phyloP scores from a whole-genome alignment of 1,140 invertebrate genomes.

The Plutomurus gul region DNA sequence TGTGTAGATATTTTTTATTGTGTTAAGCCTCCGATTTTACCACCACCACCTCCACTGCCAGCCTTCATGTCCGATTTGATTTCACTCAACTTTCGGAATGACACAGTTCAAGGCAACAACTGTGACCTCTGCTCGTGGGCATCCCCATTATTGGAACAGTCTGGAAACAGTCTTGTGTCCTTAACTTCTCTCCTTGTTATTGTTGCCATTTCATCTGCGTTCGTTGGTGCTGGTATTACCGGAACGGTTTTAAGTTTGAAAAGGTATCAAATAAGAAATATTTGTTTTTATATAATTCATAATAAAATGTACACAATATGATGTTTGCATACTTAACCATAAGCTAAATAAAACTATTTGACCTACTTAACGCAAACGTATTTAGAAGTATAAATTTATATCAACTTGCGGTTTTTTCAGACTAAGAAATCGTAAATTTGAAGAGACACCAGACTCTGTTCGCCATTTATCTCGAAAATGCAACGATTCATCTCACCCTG shows the following conservation, averaged over 20 bases:
- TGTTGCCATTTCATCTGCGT: constrained; percentile 43
- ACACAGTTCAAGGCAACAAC: background rate
- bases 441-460: constrained; percentile 21
- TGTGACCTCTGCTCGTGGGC: constrained; percentile 47
- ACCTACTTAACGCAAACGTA: background rate
- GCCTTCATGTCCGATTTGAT: constrained; percentile 29
- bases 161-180: background rate
- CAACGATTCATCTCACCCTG: background rate
- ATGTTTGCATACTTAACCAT: background rate
- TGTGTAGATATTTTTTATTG: constrained; percentile 20
- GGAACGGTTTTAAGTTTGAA: constrained; percentile 30
- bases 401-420: background rate
- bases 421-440: constrained; percentile 41
- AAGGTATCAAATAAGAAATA: constrained; percentile 2
- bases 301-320: background rate
- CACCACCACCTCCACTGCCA: constrained; percentile 45
- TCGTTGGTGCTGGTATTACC: constrained; percentile 35
- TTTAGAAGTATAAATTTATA: background rate
- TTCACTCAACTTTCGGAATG: background rate
- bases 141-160: background rate
- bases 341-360: background rate
- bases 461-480: constrained; percentile 39
- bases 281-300: background rate
- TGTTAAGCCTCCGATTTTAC: constrained; percentile 26
- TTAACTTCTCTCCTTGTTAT: constrained; percentile 42